These are phyloP conservation scores for Andrena chrysosceles DNA, from an alignment of 2,888 invertebrate genomes.

Conservation along the genomic window DNA sequence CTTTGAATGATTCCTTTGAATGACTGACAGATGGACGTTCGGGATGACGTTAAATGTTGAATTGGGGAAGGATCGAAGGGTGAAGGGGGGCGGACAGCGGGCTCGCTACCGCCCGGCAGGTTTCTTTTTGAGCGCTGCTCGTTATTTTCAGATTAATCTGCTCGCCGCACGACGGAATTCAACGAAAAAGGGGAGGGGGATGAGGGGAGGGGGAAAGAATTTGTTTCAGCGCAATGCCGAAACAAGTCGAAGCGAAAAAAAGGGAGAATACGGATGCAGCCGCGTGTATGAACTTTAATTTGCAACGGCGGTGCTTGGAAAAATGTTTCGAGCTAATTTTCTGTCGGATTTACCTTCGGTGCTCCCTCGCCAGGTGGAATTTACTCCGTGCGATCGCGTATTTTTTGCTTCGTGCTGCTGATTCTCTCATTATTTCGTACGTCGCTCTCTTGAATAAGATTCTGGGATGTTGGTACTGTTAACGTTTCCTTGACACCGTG, in stretches of 20 bases:
- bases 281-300: constrained; percentile 79
- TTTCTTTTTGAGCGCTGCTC: constrained; percentile 55
- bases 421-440: not conserved
- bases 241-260: constrained; percentile 40
- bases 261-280: constrained; percentile 41
- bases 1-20: constrained; percentile 54
- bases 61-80: constrained; percentile 42
- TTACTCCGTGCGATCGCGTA: constrained; percentile 3
- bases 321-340: constrained; percentile 80
- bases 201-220: constrained; percentile 31
- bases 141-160: constrained; percentile 71
- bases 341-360: constrained; percentile 43
- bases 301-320: constrained; percentile 75
- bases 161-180: constrained; percentile 42
- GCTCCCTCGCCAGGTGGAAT: constrained; percentile 20
- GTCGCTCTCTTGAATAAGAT: too few relatives aligned
- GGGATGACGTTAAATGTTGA: constrained; percentile 24
- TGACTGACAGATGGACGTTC: constrained; percentile 44
- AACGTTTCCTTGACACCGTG: too few relatives aligned
- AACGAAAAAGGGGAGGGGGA: not conserved
- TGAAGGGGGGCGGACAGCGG: constrained; percentile 18
- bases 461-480: too few relatives aligned
- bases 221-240: constrained; percentile 37
- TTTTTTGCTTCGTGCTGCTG: not conserved
- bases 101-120: not conserved